Percentiles rank a stretch among this genome's conserved stretches.
phyloP scores from a whole-genome alignment of 2,797 vertebrate species.

The Coendou prehensilis region DNA sequence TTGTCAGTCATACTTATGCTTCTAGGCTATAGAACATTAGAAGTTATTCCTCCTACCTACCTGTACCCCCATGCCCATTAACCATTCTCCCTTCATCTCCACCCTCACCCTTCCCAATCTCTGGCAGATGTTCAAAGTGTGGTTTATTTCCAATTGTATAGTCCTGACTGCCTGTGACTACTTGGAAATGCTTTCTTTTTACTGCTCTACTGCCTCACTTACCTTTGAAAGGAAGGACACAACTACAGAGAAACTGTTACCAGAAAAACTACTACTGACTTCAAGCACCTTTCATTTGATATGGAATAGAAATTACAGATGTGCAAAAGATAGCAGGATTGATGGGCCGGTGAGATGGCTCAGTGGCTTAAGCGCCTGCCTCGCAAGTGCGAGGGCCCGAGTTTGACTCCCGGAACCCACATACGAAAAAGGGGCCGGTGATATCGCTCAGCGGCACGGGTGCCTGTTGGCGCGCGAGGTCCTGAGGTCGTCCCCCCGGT shows the following conservation, averaged over 20 bases:
- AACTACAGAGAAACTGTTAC: not conserved
- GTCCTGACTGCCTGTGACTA: not conserved
- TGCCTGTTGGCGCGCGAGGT: too few relatives aligned
- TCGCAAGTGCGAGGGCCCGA: too few relatives aligned
- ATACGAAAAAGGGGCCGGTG: too few relatives aligned
- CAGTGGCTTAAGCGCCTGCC: too few relatives aligned
- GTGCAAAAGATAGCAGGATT: not conserved
- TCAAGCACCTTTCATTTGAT: not conserved
- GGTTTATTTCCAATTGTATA: not conserved
- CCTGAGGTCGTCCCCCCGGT: too few relatives aligned
- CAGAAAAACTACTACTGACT: not conserved
- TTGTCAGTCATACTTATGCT: not conserved
- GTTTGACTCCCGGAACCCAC: too few relatives aligned
- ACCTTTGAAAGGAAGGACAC: not conserved
- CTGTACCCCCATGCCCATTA: accelerated
- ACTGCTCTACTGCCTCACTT: not conserved
- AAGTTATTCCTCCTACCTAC: not conserved
- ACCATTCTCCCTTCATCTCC: too few relatives aligned
- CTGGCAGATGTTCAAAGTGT: not conserved
- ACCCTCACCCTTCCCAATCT: not conserved
- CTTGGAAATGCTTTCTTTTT: not conserved
- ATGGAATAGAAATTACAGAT: not conserved
- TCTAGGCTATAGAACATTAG: not conserved
- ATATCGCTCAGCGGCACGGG: too few relatives aligned
- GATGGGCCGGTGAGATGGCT: too few relatives aligned